Evolutionary conservation across 2,888 invertebrate genomes (phyloP), one percentile per base, ranked within the genome.

Genomic region (Drosophila atroscutellata): DNA sequence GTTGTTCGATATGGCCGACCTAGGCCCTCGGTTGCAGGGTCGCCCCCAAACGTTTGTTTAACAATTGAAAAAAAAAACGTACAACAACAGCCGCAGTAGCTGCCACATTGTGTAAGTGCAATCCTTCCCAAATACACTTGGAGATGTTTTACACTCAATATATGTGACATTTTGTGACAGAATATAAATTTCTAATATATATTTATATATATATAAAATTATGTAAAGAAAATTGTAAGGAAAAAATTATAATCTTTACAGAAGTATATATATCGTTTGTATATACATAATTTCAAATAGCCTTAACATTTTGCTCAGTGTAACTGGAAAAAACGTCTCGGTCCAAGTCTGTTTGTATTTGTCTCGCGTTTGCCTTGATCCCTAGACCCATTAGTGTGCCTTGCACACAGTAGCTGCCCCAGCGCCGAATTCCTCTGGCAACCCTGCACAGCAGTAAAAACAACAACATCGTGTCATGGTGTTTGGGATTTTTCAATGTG

Each of bases 401-500:
- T 64, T 54, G 69, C 65, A 73, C 72, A 74, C 75, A 76, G 74
- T 70, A 51, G 68, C 68, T 26, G 55, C 32, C 64, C 51, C 71
- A 63, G 24, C 37, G 32, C 80, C 61, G 62, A 69, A 72, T 75
- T 75, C 68, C 72, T 59, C 69, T 47, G 34, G 39, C 72, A 71
- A 63, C 60, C 74, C 62, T 65, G 56, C 60, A 32, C 47, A 66
- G 52, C 58, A 65, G 30, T 67, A 68, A 45, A 42, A 64, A 34
- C 52, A 60, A n/a, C 28, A 61, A 13, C 28, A 61, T 62, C 75
- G 77, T 90, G 83, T 86, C 89, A 83, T 83, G 86, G 79, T 87
- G 85, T 87, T 85, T 85, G 83, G 86, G 86, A 87, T 90, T 87
- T 90, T 87, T 83, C 86, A 86, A 86, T 83, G 85, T 86, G 85